Evolutionary conservation across 2,888 invertebrate genomes (phyloP).

Genomic region (Trilocha varians): DNA sequence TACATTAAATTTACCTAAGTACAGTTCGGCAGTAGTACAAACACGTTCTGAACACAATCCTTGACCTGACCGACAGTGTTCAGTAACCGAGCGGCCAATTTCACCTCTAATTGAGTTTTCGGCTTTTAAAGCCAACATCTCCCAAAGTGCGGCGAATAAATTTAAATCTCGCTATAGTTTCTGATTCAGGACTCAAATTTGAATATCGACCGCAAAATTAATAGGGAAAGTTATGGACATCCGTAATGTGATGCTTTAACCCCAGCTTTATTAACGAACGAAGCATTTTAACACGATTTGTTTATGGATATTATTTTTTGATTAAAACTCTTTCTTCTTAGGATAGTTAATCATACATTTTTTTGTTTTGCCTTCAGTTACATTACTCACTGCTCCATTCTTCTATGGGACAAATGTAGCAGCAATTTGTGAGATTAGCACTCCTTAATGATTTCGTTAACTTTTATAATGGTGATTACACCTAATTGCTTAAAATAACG

Average conservation of each 20-base stretch:
- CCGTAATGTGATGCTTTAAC: not conserved
- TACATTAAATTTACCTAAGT: not conserved
- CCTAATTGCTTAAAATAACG: too few species aligned
- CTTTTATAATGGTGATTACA: too few species aligned
- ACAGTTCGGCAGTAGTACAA: not conserved
- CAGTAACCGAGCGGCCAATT: conserved; percentile 20
- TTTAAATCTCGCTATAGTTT: conserved; percentile 18
- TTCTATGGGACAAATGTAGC: too few species aligned
- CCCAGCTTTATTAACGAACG: not conserved
- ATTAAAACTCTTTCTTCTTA: too few species aligned
- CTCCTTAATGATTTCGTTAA: too few species aligned
- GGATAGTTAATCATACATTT: too few species aligned
- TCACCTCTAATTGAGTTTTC: conserved; percentile 35
- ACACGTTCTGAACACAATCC: conserved; percentile 15
- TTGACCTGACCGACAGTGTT: conserved; percentile 19
- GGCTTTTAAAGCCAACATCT: conserved; percentile 25
- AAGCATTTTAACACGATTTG: not conserved
- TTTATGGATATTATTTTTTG: not conserved
- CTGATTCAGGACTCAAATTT: conserved; percentile 11
- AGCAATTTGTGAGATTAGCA: too few species aligned
- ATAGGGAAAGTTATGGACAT: conserved; percentile 5
- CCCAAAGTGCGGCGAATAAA: conserved; percentile 13
- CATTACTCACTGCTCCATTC: too few species aligned
- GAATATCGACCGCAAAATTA: conserved; percentile 12
- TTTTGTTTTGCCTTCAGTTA: too few species aligned